Percentiles rank a stretch among this genome's conserved stretches.
phyloP scores from a whole-genome alignment of 2,888 invertebrate species.

The Psylliodes chrysocephalus region DNA sequence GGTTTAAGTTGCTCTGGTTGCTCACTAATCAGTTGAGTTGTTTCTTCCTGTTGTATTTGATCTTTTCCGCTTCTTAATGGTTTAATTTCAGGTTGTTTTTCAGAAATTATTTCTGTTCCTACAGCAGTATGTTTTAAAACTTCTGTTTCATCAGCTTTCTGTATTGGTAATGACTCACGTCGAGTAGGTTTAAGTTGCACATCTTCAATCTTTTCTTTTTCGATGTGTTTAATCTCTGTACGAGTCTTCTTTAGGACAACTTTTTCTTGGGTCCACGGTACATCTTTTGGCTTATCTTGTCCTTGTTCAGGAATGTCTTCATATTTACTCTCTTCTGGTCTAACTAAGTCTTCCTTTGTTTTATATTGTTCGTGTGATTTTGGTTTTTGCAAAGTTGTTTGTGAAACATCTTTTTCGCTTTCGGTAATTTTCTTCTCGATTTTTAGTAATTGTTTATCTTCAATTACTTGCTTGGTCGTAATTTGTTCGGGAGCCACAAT shows the following conservation, averaged over 20 bases:
- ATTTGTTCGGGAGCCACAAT: neutral
- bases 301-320: conserved; percentile 47
- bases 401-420: conserved; percentile 2
- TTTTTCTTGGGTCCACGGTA: conserved; percentile 72
- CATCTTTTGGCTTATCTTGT: conserved; percentile 31
- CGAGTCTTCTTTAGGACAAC: conserved; percentile 63
- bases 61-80: too few species aligned
- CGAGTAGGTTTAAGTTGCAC: conserved; percentile 39
- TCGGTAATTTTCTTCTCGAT: neutral
- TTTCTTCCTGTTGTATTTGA: neutral
- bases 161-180: conserved; percentile 56
- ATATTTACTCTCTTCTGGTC: conserved; percentile 45
- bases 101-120: conserved; percentile 45
- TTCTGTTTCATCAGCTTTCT: conserved; percentile 59
- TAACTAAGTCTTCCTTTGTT: neutral
- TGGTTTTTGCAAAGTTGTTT: neutral
- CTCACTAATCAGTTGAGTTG: conserved; percentile 55
- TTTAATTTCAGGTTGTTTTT: neutral
- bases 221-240: conserved; percentile 61
- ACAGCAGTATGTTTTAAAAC: conserved; percentile 57
- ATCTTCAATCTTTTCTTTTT: conserved; percentile 50
- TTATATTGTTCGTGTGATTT: neutral
- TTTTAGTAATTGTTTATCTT: neutral
- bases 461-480: neutral
- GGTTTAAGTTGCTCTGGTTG: conserved; percentile 45